Evolutionary conservation across 92 coral and sea anemone genomes (phyloP), one percentile per base, ranked within the genome.

Genomic region (Porites lobata): DNA sequence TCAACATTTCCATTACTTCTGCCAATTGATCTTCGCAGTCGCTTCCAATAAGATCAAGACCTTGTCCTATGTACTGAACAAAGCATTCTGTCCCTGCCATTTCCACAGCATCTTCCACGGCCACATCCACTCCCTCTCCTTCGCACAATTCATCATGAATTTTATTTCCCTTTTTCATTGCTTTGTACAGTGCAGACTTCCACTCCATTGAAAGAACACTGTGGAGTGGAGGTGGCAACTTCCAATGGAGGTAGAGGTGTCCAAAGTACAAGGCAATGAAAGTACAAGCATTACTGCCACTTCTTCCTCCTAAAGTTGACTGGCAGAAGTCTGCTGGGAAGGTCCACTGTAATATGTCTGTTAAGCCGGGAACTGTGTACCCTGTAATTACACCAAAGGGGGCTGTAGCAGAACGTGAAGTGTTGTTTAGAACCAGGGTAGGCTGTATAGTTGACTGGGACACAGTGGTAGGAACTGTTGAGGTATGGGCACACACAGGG

Each of bases 271-370:
- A 22, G 2, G 92, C 92, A 69, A 92, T 92, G 19, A 92, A 79
- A 1, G 88, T 88, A 63, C 92, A 92, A 13, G 92, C 95, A 88
- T 92, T 88, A 76, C 92, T 88, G 0, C 87, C 95, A 71, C n/a
- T 54, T 85, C 95, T 83, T 50, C 90, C 90, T 15, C 81, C 63
- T 0, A 88, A 29, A 2, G 65, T 29, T 4, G 90, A 92, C 73
- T 92, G 95, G 61, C 90, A 57, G 50, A 86, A 64, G 57, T 69
- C 82, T 17, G 11, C 66, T 9, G 86, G 85, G 19, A 88, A 79
- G 15, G 57, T 53, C 94, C 94, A 91, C 72, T 90, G 90, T 5
- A 53, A 11, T 43, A 85, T 51, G 22, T 32, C 88, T 4, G 83
- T 18, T 24, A 65, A 12, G 70, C 71, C 50, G 8, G 79, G 69